Evolutionary conservation across 2,113 vertebrate genomes (phyloP).

Genomic region (Drymodes brunneopygia): DNA sequence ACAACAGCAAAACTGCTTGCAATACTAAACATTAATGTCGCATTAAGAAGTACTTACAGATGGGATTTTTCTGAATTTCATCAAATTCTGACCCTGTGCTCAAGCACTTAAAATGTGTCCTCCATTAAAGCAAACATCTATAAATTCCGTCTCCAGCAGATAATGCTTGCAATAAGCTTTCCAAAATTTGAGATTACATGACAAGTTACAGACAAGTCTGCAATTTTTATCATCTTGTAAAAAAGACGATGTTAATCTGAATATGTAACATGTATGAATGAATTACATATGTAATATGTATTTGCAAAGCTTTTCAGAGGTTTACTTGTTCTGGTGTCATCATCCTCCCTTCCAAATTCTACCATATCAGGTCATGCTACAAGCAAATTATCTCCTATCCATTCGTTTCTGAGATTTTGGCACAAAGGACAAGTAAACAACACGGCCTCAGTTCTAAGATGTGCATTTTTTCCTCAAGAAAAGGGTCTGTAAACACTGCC

Average conservation of each 20-base stretch:
- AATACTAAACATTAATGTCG: not conserved
- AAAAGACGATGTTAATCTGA: not conserved
- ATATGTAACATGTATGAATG: not conserved
- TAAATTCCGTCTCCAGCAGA: not conserved
- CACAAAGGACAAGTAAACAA: not conserved
- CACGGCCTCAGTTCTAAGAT: accelerated
- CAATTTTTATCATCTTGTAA: not conserved
- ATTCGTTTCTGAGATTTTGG: not conserved
- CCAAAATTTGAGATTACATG: not conserved
- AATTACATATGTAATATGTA: not conserved
- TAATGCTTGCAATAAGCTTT: not conserved
- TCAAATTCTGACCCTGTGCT: not conserved
- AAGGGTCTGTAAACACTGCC: not conserved
- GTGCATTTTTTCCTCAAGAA: not conserved
- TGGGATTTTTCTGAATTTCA: not conserved
- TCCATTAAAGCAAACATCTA: not conserved
- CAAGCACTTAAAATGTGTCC: not conserved
- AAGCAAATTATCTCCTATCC: not conserved
- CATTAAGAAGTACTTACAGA: not conserved
- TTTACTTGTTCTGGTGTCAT: not conserved
- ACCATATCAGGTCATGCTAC: not conserved
- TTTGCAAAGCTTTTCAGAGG: not conserved
- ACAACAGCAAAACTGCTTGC: not conserved
- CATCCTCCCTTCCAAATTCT: not conserved
- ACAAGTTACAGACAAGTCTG: not conserved